phyloP scores from a whole-genome alignment of 2,113 vertebrate genomes.

The Aviceda subcristata region DNA sequence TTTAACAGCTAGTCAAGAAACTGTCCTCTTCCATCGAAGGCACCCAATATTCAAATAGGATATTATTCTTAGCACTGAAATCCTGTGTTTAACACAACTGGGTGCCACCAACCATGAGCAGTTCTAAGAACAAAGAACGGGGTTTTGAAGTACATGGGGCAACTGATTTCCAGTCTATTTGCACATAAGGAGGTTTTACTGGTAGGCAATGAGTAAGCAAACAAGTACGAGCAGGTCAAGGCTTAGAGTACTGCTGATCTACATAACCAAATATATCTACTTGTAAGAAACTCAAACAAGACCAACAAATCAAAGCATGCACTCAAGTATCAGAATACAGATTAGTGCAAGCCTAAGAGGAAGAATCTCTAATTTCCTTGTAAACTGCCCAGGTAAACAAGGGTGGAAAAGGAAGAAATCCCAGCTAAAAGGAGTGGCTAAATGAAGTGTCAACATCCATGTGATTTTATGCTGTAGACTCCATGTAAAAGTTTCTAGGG shows the following conservation, averaged over 20 bases:
- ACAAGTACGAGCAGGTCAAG: background rate
- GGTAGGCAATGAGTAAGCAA: background rate
- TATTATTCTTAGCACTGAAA: background rate
- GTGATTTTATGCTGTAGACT: background rate
- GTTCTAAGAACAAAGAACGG: background rate
- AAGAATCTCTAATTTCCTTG: background rate
- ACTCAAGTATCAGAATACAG: background rate
- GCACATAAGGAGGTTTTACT: background rate
- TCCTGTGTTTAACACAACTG: background rate
- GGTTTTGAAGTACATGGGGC: background rate
- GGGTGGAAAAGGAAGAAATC: background rate
- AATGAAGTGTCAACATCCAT: background rate
- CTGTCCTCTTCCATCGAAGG: background rate
- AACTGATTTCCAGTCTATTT: background rate
- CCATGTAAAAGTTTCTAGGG: background rate
- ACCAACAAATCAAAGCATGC: background rate
- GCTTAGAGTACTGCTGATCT: background rate
- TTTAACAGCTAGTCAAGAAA: background rate
- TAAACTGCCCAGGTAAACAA: background rate
- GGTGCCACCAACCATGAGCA: background rate
- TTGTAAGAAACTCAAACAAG: background rate
- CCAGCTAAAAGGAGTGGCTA: background rate
- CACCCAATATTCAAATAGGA: background rate
- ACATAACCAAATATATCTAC: background rate
- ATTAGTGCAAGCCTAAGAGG: background rate